A percentile compares a stretch with the other conserved stretches of the same genome.
These are phyloP conservation scores for Cataglyphis rosenhaueri DNA, from an alignment of 2,888 invertebrate genomes.

Conservation along the genomic window DNA sequence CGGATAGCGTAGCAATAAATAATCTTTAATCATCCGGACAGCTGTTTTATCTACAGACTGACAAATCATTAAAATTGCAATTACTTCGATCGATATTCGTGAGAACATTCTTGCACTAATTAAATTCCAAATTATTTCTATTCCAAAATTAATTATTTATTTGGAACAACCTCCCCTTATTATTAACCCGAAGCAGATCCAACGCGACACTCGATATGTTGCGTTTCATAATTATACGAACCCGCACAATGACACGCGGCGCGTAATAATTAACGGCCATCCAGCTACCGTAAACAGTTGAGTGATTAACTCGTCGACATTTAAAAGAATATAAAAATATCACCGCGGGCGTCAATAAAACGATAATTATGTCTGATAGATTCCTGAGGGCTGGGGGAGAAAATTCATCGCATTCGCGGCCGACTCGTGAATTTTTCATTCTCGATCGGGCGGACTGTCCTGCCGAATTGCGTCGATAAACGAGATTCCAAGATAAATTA, in stretches of 20 bases:
- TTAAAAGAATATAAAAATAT: slow-evolving; percentile 10
- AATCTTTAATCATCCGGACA: not conserved
- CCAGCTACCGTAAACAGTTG: slow-evolving; percentile 15
- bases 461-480: slow-evolving; percentile 48
- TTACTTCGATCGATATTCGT: not conserved
- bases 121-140: not conserved
- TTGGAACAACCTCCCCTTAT: not conserved
- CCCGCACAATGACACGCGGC: not conserved
- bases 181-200: not conserved
- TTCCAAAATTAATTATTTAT: not conserved
- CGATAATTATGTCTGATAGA: slow-evolving; percentile 50
- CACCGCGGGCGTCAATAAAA: slow-evolving; percentile 35
- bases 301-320: slow-evolving; percentile 19
- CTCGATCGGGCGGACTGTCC: slow-evolving; percentile 33
- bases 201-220: not conserved
- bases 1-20: not conserved
- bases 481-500: slow-evolving; percentile 52
- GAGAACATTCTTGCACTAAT: not conserved
- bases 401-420: slow-evolving; percentile 28
- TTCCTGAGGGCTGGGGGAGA: slow-evolving; percentile 19
- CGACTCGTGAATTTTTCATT: slow-evolving; percentile 57
- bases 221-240: not conserved
- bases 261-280: slow-evolving; percentile 23
- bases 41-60: not conserved
- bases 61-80: not conserved